Conservation (phyloP, 2,797 vertebrate species). For the Lemur catta region DNA sequence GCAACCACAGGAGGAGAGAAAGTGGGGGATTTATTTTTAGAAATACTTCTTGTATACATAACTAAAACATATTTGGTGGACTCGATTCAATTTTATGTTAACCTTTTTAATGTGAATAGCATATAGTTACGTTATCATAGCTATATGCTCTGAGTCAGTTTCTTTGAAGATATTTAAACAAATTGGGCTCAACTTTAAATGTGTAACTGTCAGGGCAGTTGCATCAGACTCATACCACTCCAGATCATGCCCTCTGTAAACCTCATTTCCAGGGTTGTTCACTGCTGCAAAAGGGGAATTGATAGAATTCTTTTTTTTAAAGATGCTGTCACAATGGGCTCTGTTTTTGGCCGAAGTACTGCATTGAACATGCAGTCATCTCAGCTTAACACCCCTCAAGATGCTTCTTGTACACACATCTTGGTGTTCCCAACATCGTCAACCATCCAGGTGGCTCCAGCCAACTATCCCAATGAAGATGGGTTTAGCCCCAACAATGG, state of each 20-base stretch:
- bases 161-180: not conserved
- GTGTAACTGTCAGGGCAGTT: not conserved
- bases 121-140: not conserved
- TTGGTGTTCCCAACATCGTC: conserved; percentile 98
- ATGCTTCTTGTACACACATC: conserved; percentile 98
- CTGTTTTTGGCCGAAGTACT: conserved; percentile 97
- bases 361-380: conserved; percentile 97
- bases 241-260: not conserved
- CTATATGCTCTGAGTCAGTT: not conserved
- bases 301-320: not conserved
- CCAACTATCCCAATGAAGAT: conserved; percentile 95
- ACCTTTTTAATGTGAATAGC: not conserved
- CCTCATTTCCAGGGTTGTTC: not conserved
- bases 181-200: not conserved
- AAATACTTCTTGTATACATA: not conserved
- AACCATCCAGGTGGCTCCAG: conserved; percentile 95
- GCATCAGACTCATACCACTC: not conserved
- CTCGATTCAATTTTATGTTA: not conserved
- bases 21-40: not conserved
- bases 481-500: conserved; percentile 91
- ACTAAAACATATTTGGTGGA: not conserved
- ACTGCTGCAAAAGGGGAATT: not conserved
- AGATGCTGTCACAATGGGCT: conserved; percentile 99
- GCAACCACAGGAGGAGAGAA: not conserved
- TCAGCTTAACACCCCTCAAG: conserved; percentile 98